These are phyloP conservation scores for Lasioglossum pauxillum DNA, from an alignment of 2,888 invertebrate genomes.

Conservation along the genomic window DNA sequence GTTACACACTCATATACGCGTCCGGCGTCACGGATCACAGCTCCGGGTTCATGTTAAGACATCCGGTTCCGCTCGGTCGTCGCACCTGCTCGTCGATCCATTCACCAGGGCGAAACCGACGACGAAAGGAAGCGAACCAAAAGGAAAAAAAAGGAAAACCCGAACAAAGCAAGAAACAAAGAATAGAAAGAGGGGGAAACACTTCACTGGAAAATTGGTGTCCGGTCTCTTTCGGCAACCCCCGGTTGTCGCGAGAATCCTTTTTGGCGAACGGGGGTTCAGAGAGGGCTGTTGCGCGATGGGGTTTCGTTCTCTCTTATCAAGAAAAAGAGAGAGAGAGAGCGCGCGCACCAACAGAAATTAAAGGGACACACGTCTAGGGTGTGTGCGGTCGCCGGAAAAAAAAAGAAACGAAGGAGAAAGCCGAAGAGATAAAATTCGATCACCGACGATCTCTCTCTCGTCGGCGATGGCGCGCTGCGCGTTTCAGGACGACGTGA, in stretches of 20 bases:
- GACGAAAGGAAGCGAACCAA: background rate
- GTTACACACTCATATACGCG: slow-evolving; percentile 58
- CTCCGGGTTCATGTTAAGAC: slow-evolving; percentile 71
- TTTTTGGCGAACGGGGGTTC: background rate
- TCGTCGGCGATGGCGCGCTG: slow-evolving; percentile 60
- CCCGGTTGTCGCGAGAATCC: background rate
- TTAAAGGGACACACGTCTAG: slow-evolving; percentile 6
- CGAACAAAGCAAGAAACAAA: background rate
- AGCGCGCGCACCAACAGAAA: background rate
- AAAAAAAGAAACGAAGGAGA: background rate
- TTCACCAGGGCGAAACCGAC: slow-evolving; percentile 28
- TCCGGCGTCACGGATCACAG: slow-evolving; percentile 67
- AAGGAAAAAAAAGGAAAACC: background rate
- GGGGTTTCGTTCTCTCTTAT: background rate
- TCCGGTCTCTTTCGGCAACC: background rate
- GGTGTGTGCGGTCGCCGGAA: background rate
- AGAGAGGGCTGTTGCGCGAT: background rate
- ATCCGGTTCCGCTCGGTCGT: slow-evolving; percentile 51
- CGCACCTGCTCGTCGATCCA: slow-evolving; percentile 47
- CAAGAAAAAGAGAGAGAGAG: background rate
- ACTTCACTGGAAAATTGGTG: slow-evolving; percentile 37
- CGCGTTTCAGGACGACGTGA: slow-evolving; percentile 60
- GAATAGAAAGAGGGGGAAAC: background rate
- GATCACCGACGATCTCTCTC: slow-evolving; percentile 47
- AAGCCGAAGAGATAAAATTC: background rate